phyloP scores from a whole-genome alignment of 2,797 vertebrate species.

The Myotis planiceps region DNA sequence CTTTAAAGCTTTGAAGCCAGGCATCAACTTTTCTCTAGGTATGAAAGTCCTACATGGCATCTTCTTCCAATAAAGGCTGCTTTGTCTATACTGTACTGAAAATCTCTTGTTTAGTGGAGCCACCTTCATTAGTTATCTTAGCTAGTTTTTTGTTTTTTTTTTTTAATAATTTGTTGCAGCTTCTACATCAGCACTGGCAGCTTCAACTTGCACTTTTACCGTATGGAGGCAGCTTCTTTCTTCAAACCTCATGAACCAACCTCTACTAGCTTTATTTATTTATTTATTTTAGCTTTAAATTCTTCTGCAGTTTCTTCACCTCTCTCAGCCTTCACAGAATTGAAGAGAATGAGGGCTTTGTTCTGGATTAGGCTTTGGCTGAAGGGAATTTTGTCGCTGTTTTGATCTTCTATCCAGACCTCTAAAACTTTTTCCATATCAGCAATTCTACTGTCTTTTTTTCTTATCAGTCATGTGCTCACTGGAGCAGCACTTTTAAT shows the following conservation, averaged over 20 bases:
- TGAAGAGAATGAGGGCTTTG: background rate
- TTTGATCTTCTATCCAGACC: background rate
- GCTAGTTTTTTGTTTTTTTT: background rate
- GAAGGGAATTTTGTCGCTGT: background rate
- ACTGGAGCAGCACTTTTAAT: background rate
- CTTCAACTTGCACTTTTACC: background rate
- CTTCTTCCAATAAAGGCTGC: background rate
- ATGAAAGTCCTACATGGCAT: background rate
- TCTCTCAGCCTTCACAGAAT: background rate
- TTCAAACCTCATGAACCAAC: background rate
- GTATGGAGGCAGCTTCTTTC: background rate
- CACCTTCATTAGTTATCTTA: background rate
- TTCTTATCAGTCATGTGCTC: background rate
- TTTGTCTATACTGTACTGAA: background rate
- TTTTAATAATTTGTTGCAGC: background rate
- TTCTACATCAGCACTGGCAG: background rate
- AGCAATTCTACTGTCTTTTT: background rate
- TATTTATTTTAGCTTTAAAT: too few species aligned
- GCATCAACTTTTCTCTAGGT: background rate
- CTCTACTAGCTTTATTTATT: background rate
- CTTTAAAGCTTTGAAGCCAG: background rate
- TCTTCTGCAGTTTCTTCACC: background rate
- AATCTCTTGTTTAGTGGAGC: background rate
- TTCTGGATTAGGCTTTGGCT: background rate
- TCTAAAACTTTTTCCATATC: background rate